Base-by-base conservation (phyloP, 2,797 vertebrate genomes). In the Limosa lapponica region DNA sequence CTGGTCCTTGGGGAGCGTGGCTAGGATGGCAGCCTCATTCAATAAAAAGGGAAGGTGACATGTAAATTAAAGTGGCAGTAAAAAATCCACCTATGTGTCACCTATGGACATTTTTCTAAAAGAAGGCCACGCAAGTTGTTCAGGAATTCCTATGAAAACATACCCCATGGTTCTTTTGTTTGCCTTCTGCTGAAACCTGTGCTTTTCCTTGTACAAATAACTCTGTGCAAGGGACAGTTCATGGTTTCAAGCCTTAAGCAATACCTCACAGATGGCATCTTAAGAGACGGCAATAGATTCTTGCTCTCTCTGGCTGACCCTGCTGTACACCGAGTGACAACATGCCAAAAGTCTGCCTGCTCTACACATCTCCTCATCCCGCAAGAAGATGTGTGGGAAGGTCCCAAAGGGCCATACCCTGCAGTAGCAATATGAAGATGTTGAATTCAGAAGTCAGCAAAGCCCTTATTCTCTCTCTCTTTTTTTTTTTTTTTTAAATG, bases 361-460 rank as follows among this genome's bases (percentile, higher is more conserved):
- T 58, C 36, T 36, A 52, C 15, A 32, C 12, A 11, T 58, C 61
- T 74, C 23, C 20, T 70, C 39, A 43, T 51, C 52, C 17, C 1
- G 1, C 25, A 43, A 30, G 7, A 79, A 25, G 24, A 52, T 52
- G 22, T 1, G 6, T 44, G n/a, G 4, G 18, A 49, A 90, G 16
- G 17, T 61, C 39, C 15, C 8, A 54, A 71, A 34, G 9, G 27
- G 5, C 7, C 11, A 67, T 39, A 79, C 1, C 4, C 44, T 74
- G 13, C 10, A 62, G 14, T 1, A 34, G 44, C 73, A 13, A 7
- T 18, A 22, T 16, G 34, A 79, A 75, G 10, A 36, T 0, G 0
- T 10, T 82, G 36, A 89, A 82, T 72, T 52, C 18, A 44, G 49
- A 69, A 28, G 3, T 15, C 6, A 78, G 16, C 4, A 61, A 8